These are phyloP conservation scores for Potorous gilbertii DNA, from an alignment of 2,797 vertebrate species.

Conservation along the genomic window DNA sequence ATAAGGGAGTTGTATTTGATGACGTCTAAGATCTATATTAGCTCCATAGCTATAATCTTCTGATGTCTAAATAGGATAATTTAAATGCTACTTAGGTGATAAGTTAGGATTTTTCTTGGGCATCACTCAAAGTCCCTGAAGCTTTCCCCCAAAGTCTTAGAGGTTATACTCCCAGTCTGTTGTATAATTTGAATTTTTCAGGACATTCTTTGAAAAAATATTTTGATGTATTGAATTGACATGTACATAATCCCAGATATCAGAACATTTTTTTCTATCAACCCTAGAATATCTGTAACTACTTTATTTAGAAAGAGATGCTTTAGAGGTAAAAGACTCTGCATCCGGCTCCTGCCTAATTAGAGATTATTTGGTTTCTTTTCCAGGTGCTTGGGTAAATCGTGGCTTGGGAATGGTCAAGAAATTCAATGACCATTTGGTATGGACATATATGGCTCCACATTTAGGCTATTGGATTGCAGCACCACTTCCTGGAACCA, in stretches of 20 bases:
- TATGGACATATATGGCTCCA: slow-evolving; percentile 91
- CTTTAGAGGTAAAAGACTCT: not conserved
- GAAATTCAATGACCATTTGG: slow-evolving; percentile 83
- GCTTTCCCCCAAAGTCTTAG: not conserved
- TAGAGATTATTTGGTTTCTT: not conserved
- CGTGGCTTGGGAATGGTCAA: slow-evolving; percentile 89
- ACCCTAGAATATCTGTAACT: not conserved
- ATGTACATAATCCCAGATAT: not conserved
- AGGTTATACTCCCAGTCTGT: not conserved
- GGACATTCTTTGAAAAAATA: slow-evolving; percentile 28
- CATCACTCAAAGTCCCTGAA: not conserved
- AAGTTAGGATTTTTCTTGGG: not conserved
- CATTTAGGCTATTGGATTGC: slow-evolving; percentile 94
- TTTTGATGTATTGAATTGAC: not conserved
- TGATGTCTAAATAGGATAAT: not conserved
- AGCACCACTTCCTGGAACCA: slow-evolving; percentile 87
- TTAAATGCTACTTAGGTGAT: not conserved
- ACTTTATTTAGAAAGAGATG: not conserved
- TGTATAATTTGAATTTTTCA: not conserved
- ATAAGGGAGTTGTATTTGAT: not conserved
- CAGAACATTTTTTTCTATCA: not conserved
- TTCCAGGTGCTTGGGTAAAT: slow-evolving; percentile 91
- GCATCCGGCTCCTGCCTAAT: not conserved
- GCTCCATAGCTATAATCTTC: not conserved
- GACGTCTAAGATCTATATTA: too few species aligned